Conservation (phyloP, 2,888 invertebrate genomes). For the Incurvaria masculella region DNA sequence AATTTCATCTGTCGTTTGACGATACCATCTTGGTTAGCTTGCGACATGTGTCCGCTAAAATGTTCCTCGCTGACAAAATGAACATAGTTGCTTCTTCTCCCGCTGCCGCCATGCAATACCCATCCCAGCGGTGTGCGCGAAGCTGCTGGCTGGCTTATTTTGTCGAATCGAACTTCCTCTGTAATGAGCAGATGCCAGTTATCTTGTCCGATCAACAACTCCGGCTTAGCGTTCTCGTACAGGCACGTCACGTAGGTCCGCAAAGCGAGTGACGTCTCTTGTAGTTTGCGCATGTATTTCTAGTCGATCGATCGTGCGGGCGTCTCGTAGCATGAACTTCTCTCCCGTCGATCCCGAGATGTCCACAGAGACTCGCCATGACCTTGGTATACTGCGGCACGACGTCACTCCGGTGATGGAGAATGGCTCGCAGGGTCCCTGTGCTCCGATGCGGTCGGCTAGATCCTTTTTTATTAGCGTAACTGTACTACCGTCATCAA, state of each 20-base stretch:
- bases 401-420: too few species aligned
- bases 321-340: background rate
- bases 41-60: too few species aligned
- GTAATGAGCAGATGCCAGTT: constrained; percentile 10
- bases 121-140: constrained; percentile 11
- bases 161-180: constrained; percentile 5
- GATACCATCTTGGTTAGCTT: too few species aligned
- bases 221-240: constrained; percentile 6
- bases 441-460: too few species aligned
- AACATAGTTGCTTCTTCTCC: too few species aligned
- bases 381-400: too few species aligned
- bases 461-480: too few species aligned
- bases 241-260: constrained; percentile 2
- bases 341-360: too few species aligned
- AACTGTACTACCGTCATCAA: too few species aligned
- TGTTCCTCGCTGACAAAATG: too few species aligned
- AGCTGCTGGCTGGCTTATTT: constrained; percentile 5
- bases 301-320: background rate
- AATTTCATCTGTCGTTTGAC: too few species aligned
- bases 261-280: constrained; percentile 5
- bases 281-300: background rate
- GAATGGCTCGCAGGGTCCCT: background rate
- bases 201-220: constrained; percentile 11
- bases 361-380: too few species aligned
- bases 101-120: constrained; percentile 6